Evolutionary conservation across 2,113 vertebrate species (phyloP), one percentile per base, ranked within the genome.

Genomic region (Catharus minimus): DNA sequence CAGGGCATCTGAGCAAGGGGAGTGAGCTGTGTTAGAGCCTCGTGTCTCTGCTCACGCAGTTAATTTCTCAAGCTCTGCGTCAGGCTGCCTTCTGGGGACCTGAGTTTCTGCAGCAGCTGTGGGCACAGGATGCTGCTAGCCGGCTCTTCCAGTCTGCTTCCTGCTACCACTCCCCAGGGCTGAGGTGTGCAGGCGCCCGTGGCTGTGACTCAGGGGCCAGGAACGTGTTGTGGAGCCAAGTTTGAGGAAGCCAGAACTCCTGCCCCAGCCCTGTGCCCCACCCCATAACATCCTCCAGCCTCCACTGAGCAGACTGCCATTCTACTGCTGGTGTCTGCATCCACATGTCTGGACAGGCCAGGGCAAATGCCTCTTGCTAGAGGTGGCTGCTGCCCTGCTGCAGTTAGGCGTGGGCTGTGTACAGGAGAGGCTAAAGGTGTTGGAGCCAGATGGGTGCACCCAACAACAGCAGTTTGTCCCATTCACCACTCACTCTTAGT

Each of bases 91-190:
- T 81, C 86, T 86, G 49, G 66, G 92, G 93, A 76, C 78, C 76
- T 53, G 90, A 57, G 86, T 91, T 93, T 92, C 91, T 89, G 86
- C 77, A 84, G 92, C 81, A 56, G 84, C 94, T 93, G 82, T 91
- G 93, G 94, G 91, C 21, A 8, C 94, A 94, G 95, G 94, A 93
- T 96, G 95, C 93, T 91, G 75, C 32, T 36, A 87, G 91, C 94
- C 3, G 26, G 93, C 93, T 94, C 75, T 93, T 94, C 94, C 91
- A 93, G 91, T 94, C 91, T 80, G 89, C 85, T 94, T 96, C 95
- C 95, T 96, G 93, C 85, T 80, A 66, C 89, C 78, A 11, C 85
- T 94, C 94, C 95, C 72, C 78, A 66, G 68, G 64, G 73, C 69
- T 1, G 15, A 69, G 77, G 18, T 49, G 65, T 90, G 80, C 88